phyloP scores from a whole-genome alignment of 2,888 invertebrate species.

The Hoplodrina blanda region DNA sequence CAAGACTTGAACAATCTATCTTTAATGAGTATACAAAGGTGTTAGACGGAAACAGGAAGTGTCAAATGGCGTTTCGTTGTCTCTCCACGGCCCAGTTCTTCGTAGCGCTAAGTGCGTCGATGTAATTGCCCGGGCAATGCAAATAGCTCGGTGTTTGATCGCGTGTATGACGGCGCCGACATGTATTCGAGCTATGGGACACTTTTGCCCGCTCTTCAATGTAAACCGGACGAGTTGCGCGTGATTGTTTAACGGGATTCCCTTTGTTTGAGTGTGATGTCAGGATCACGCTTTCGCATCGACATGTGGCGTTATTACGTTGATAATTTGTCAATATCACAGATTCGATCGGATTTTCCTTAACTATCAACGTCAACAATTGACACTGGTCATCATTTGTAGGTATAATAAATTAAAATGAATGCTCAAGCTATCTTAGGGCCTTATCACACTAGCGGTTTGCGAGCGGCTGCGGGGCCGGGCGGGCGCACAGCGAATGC shows the following conservation, averaged over 20 bases:
- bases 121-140: conserved; percentile 88
- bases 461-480: too few species aligned
- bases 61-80: conserved; percentile 89
- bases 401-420: neutral
- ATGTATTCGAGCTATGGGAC: conserved; percentile 67
- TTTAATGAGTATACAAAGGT: conserved; percentile 64
- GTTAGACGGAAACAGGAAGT: conserved; percentile 88
- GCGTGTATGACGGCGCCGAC: conserved; percentile 68
- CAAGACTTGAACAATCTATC: conserved; percentile 60
- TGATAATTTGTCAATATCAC: conserved; percentile 41
- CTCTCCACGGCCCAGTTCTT: conserved; percentile 86
- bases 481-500: too few species aligned
- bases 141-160: conserved; percentile 82
- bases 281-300: conserved; percentile 63
- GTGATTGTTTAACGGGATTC: conserved; percentile 77
- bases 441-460: too few species aligned
- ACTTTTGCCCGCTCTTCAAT: conserved; percentile 68
- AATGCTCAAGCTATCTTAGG: neutral
- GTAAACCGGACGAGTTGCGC: conserved; percentile 70
- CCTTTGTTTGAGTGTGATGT: conserved; percentile 68
- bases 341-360: conserved; percentile 25
- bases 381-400: neutral
- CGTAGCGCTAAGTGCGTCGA: conserved; percentile 86
- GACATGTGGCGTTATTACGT: conserved; percentile 41
- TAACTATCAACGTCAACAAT: neutral